phyloP scores from a whole-genome alignment of 2,797 vertebrate genomes.

The Microctenopoma stevenorrisi region DNA sequence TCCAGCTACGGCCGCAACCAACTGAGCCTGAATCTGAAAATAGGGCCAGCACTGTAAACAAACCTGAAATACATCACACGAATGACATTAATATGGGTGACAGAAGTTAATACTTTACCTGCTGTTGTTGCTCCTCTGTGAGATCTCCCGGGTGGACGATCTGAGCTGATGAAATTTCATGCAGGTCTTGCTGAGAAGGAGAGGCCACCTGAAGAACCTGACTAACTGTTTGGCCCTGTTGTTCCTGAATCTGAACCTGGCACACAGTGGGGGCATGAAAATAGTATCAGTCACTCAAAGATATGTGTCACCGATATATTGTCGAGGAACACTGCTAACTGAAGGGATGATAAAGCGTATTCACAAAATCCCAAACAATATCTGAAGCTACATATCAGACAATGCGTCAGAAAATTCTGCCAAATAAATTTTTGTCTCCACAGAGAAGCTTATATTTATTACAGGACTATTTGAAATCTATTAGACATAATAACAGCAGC shows the following conservation, averaged over 20 bases:
- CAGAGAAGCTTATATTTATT: neutral
- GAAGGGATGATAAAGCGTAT: neutral
- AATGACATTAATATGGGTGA: neutral
- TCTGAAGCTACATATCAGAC: neutral
- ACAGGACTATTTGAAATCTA: neutral
- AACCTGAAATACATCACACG: slow-evolving; percentile 5
- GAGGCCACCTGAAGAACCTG: slow-evolving; percentile 94
- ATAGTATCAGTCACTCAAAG: neutral
- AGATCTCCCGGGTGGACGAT: slow-evolving; percentile 95
- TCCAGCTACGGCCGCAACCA: slow-evolving; percentile 76
- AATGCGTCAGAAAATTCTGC: neutral
- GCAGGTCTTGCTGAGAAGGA: slow-evolving; percentile 90
- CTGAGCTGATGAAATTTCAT: slow-evolving; percentile 88
- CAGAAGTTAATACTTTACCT: slow-evolving; percentile 72
- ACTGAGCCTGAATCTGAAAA: slow-evolving; percentile 78
- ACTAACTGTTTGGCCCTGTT: slow-evolving; percentile 88
- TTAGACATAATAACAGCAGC: neutral
- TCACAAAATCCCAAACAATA: neutral
- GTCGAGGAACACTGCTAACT: neutral
- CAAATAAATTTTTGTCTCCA: neutral
- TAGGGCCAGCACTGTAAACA: slow-evolving; percentile 11
- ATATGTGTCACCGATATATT: neutral
- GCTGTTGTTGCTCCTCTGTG: slow-evolving; percentile 97
- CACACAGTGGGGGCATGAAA: slow-evolving; percentile 3
- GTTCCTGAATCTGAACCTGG: slow-evolving; percentile 93